Percentiles rank a stretch among this genome's conserved stretches.
These are phyloP conservation scores for Emberiza fucata DNA, from an alignment of 2,113 vertebrate species.

Conservation along the genomic window DNA sequence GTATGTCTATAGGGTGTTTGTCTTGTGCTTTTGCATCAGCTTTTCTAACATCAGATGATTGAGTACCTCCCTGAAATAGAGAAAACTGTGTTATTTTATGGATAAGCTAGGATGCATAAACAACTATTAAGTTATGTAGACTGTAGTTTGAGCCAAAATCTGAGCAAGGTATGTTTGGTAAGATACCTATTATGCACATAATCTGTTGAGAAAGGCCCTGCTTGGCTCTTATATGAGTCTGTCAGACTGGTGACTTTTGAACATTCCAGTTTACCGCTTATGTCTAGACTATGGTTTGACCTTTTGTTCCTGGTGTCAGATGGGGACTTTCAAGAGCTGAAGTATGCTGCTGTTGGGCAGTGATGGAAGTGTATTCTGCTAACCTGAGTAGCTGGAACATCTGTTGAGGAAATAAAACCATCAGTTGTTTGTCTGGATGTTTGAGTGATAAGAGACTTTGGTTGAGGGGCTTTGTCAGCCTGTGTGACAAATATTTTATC, in stretches of 20 bases:
- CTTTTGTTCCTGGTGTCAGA: slow-evolving; percentile 44
- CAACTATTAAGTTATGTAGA: background rate
- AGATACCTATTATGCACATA: background rate
- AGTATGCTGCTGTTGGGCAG: background rate
- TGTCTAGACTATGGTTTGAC: slow-evolving; percentile 61
- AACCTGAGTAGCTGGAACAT: slow-evolving; percentile 40
- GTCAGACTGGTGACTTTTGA: slow-evolving; percentile 3
- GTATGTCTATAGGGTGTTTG: background rate
- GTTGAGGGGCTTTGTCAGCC: background rate
- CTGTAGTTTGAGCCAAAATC: background rate
- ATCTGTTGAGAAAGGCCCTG: background rate
- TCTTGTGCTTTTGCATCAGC: background rate
- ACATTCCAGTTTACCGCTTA: slow-evolving; percentile 27
- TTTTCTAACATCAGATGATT: background rate
- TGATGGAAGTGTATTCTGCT: background rate
- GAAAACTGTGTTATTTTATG: background rate
- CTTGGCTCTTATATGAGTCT: background rate
- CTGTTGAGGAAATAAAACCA: background rate
- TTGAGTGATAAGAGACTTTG: background rate
- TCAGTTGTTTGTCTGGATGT: background rate
- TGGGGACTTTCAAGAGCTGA: slow-evolving; percentile 19
- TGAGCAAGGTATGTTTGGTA: background rate
- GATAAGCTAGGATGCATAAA: background rate
- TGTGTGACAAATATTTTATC: background rate
- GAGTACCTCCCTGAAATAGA: background rate